Evolutionary conservation across 1,140 invertebrate genomes (phyloP).

Genomic region (Frieseomelitta varia): DNA sequence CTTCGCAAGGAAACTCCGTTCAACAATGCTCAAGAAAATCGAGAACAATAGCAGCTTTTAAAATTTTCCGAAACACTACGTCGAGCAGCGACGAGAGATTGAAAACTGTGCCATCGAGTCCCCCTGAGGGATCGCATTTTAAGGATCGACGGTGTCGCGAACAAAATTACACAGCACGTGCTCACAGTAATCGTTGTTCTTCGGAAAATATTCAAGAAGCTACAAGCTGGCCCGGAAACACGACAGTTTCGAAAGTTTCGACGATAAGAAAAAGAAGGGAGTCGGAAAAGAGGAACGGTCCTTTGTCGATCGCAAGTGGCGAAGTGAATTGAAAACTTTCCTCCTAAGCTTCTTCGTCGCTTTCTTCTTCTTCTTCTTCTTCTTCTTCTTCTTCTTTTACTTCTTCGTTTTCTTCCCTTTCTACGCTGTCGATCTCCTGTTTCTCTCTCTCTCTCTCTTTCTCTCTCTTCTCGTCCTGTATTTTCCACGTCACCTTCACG

Average conservation of each 20-base stretch:
- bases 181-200: conserved; percentile 36
- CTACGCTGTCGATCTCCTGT: background rate
- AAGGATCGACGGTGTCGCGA: background rate
- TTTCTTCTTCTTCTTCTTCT: background rate
- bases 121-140: background rate
- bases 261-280: conserved; percentile 13
- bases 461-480: conserved; percentile 14
- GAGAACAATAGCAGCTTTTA: background rate
- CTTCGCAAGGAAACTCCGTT: background rate
- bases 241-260: conserved; percentile 48
- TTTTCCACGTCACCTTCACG: conserved; percentile 31
- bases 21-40: background rate
- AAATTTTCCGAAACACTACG: background rate
- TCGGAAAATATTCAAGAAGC: conserved; percentile 58
- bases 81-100: background rate
- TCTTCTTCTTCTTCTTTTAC: too few relatives aligned
- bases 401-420: background rate
- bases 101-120: background rate
- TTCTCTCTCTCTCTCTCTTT: background rate
- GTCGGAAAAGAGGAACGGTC: background rate
- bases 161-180: conserved; percentile 24
- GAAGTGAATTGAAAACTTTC: conserved; percentile 63
- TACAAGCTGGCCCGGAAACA: conserved; percentile 44
- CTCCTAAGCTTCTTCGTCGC: conserved; percentile 47
- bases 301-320: conserved; percentile 48